These are phyloP conservation scores for Hemistola chrysoprasaria DNA, from an alignment of 2,888 invertebrate genomes.

Conservation along the genomic window DNA sequence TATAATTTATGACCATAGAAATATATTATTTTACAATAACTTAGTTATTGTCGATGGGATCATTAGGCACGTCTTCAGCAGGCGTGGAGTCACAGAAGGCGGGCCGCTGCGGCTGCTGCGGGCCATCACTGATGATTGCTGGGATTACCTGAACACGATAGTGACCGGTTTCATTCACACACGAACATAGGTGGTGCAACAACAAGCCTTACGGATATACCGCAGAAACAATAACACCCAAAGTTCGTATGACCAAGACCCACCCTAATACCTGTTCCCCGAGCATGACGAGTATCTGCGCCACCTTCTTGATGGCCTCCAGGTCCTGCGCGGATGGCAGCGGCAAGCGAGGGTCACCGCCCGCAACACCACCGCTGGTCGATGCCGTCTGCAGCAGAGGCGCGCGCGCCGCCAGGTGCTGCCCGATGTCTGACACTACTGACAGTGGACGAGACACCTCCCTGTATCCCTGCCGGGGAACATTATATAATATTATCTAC, in stretches of 20 bases:
- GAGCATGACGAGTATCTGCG: constrained; percentile 63
- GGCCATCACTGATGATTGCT: constrained; percentile 47
- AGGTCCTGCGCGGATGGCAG: constrained; percentile 57
- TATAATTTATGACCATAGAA: no score
- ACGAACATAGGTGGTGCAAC: no score
- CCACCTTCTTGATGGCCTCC: constrained; percentile 65
- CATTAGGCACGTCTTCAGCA: constrained; percentile 42
- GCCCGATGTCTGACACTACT: constrained; percentile 42
- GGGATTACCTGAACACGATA: constrained; percentile 44
- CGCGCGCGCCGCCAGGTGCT: constrained; percentile 39
- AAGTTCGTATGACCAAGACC: background rate
- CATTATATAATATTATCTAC: no score
- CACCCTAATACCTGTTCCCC: constrained; percentile 62
- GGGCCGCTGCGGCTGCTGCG: constrained; percentile 15
- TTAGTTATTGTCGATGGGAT: constrained; percentile 35
- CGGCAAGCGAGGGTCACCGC: constrained; percentile 42
- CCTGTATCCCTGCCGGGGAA: constrained; percentile 22
- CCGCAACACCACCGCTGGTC: constrained; percentile 25
- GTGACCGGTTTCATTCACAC: no score
- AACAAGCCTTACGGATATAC: no score
- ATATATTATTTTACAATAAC: no score
- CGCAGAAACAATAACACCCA: no score
- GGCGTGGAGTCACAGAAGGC: constrained; percentile 5
- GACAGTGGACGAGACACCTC: constrained; percentile 31
- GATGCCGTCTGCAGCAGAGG: constrained; percentile 31